Conservation (phyloP, 2,797 vertebrate genomes). For the Holocentrus rufus region DNA sequence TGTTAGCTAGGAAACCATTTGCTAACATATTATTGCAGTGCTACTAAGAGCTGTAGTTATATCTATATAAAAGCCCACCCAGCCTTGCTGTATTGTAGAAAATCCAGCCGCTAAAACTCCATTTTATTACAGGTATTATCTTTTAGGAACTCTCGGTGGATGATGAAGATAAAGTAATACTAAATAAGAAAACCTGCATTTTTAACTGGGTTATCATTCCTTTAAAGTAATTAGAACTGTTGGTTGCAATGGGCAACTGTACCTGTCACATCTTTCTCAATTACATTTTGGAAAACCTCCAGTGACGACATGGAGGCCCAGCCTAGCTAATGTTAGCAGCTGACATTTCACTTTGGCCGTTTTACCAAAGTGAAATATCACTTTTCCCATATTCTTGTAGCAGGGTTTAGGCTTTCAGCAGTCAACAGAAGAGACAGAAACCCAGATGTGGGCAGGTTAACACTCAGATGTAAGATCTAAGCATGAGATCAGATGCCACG, state of each 20-base stretch:
- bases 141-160: too few relatives aligned
- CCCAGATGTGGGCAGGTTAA: conserved; percentile 55
- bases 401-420: conserved; percentile 32
- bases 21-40: too few relatives aligned
- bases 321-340: conserved; percentile 21
- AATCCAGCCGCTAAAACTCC: too few relatives aligned
- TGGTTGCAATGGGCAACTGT: neutral
- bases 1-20: too few relatives aligned
- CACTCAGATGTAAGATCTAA: conserved; percentile 57
- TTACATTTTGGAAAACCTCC: conserved; percentile 29
- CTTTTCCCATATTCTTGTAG: conserved; percentile 56
- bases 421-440: conserved; percentile 47
- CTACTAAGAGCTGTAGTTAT: too few relatives aligned
- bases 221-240: neutral
- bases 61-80: too few relatives aligned
- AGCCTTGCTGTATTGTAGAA: too few relatives aligned
- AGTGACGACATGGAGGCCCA: conserved; percentile 19
- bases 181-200: too few relatives aligned
- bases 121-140: too few relatives aligned
- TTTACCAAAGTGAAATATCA: conserved; percentile 35
- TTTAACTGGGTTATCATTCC: neutral
- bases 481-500: conserved; percentile 64
- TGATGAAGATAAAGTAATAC: too few relatives aligned
- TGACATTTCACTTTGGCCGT: conserved; percentile 30
- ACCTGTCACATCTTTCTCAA: neutral